A percentile compares a stretch with the other conserved stretches of the same genome.
These are phyloP conservation scores for Pithys albifrons DNA, from an alignment of 2,113 vertebrate species.

Conservation along the genomic window DNA sequence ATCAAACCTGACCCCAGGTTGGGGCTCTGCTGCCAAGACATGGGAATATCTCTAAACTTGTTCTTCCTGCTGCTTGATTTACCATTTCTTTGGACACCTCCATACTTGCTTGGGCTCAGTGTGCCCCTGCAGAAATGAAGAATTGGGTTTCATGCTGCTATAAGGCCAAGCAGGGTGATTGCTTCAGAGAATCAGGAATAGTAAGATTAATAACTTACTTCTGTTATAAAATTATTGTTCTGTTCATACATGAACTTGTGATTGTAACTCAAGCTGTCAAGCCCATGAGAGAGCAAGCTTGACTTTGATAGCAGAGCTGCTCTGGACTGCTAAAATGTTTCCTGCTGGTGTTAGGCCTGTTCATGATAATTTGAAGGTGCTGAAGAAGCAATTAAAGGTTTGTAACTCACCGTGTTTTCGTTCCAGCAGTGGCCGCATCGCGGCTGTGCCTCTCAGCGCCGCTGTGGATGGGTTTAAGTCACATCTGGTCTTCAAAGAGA, in stretches of 20 bases:
- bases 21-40: neutral
- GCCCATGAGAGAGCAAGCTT: neutral
- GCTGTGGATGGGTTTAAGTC: constrained; percentile 85
- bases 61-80: neutral
- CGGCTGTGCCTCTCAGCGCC: constrained; percentile 77
- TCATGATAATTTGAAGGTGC: neutral
- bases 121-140: neutral
- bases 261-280: neutral
- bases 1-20: neutral
- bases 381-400: neutral
- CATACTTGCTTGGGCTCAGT: neutral
- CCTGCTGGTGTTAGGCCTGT: neutral
- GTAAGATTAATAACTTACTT: neutral
- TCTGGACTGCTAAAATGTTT: neutral
- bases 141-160: neutral
- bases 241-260: neutral
- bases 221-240: neutral
- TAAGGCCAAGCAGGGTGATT: neutral
- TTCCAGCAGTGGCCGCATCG: constrained; percentile 71
- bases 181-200: neutral
- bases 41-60: neutral
- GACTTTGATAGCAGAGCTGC: neutral
- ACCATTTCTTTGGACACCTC: neutral
- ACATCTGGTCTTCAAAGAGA: constrained; percentile 87
- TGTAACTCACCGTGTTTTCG: neutral